These are phyloP conservation scores for Phengaris arion DNA, from an alignment of 2,888 invertebrate species.

Conservation along the genomic window DNA sequence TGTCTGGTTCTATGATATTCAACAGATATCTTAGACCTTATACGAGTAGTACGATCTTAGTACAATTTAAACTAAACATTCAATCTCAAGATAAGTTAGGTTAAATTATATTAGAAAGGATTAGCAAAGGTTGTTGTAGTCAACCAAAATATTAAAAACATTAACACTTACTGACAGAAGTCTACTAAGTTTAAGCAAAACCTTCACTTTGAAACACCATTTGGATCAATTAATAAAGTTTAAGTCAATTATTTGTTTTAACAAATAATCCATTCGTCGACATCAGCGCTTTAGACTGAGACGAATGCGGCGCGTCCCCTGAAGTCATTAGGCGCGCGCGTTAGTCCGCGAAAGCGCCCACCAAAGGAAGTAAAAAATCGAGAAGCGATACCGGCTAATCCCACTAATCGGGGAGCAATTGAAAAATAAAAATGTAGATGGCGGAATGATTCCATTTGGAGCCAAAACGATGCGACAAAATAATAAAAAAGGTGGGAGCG, in stretches of 20 bases:
- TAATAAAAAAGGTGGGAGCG: constrained; percentile 75
- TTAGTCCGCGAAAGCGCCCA: constrained; percentile 67
- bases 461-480: constrained; percentile 80
- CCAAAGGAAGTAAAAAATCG: constrained; percentile 76
- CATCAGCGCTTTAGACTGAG: constrained; percentile 42
- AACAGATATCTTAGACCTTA: not conserved
- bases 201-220: not conserved
- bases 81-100: not conserved
- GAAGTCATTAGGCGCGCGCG: constrained; percentile 54
- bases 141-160: not conserved
- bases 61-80: not conserved
- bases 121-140: not conserved
- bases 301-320: constrained; percentile 23
- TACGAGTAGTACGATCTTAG: not conserved
- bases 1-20: not conserved
- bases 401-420: constrained; percentile 79
- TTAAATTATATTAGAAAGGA: not conserved
- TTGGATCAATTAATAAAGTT: constrained; percentile 53
- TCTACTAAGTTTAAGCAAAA: not conserved
- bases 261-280: constrained; percentile 48
- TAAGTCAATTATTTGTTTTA: too few species aligned
- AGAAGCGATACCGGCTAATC: constrained; percentile 77
- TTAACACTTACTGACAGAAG: not conserved
- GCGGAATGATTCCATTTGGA: constrained; percentile 78
- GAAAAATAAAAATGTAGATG: constrained; percentile 81